Conservation (phyloP, 2,113 vertebrate species). For the Toxostoma redivivum region DNA sequence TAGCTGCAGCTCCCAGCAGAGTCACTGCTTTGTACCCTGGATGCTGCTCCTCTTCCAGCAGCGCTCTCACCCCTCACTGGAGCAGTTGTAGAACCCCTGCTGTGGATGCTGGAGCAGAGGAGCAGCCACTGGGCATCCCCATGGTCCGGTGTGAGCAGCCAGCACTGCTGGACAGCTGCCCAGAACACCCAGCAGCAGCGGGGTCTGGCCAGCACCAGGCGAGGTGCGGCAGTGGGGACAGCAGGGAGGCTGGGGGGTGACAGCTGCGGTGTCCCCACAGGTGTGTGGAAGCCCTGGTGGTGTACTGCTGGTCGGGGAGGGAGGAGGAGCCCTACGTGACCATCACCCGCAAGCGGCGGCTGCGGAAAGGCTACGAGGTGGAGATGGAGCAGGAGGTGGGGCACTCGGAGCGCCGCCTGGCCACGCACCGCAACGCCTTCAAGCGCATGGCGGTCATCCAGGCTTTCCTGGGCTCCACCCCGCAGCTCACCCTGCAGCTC, state of each 20-base stretch:
- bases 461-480: slow-evolving; percentile 95
- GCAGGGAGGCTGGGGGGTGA: rapidly evolving
- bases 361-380: slow-evolving; percentile 74
- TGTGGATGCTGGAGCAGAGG: neutral
- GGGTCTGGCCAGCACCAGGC: neutral
- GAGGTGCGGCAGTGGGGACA: rapidly evolving
- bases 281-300: slow-evolving; percentile 89
- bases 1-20: neutral
- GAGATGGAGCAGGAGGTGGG: slow-evolving; percentile 92
- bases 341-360: slow-evolving; percentile 83
- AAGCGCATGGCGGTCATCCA: slow-evolving; percentile 93
- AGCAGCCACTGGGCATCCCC: neutral
- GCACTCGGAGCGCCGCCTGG: slow-evolving; percentile 83
- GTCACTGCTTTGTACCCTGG: neutral
- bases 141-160: rapidly evolving
- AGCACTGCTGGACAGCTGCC: neutral
- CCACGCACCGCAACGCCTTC: slow-evolving; percentile 90
- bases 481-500: slow-evolving; percentile 93
- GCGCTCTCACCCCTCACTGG: neutral
- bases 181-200: neutral
- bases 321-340: slow-evolving; percentile 81
- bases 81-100: neutral
- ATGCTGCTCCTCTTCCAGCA: neutral
- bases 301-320: slow-evolving; percentile 82
- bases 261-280: slow-evolving; percentile 63